Evolutionary conservation across 2,797 vertebrate genomes (phyloP).

Genomic region (Chanos chanos): DNA sequence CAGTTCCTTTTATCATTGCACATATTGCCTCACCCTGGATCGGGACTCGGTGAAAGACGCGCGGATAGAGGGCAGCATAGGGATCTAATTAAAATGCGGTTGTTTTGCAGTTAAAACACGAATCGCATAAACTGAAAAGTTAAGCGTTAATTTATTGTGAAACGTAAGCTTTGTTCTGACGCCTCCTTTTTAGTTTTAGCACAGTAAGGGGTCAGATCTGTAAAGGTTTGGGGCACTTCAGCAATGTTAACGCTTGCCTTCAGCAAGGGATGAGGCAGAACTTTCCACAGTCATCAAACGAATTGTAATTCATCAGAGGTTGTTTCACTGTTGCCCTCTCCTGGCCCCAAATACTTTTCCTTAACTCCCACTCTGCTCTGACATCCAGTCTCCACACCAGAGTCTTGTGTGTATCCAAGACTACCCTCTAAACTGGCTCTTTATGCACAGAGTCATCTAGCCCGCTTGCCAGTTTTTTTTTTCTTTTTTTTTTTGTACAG

Average conservation of each 20-base stretch:
- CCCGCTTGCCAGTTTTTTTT: conserved; percentile 23
- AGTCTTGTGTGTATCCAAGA: conserved; percentile 37
- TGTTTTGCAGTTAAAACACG: background rate
- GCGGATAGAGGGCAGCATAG: no score
- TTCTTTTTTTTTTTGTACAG: no score
- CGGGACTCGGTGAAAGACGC: no score
- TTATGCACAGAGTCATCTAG: conserved; percentile 23
- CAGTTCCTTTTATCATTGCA: no score
- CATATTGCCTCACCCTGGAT: no score
- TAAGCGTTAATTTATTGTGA: background rate
- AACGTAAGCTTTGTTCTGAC: background rate
- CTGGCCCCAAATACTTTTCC: conserved; percentile 24
- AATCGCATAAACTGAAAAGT: background rate
- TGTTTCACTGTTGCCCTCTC: conserved; percentile 31
- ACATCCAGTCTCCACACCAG: conserved; percentile 28
- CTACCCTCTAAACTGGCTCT: conserved; percentile 34
- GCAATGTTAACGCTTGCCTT: conserved; percentile 10
- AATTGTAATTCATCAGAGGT: conserved; percentile 32
- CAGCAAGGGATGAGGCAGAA: conserved; percentile 24
- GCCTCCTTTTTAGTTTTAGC: background rate
- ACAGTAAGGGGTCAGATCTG: background rate
- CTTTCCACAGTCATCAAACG: conserved; percentile 35
- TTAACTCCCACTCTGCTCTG: conserved; percentile 26
- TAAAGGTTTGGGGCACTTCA: background rate
- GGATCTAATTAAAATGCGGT: background rate